These are phyloP conservation scores for Ceyx cyanopectus DNA, from an alignment of 2,113 vertebrate species.

Conservation along the genomic window DNA sequence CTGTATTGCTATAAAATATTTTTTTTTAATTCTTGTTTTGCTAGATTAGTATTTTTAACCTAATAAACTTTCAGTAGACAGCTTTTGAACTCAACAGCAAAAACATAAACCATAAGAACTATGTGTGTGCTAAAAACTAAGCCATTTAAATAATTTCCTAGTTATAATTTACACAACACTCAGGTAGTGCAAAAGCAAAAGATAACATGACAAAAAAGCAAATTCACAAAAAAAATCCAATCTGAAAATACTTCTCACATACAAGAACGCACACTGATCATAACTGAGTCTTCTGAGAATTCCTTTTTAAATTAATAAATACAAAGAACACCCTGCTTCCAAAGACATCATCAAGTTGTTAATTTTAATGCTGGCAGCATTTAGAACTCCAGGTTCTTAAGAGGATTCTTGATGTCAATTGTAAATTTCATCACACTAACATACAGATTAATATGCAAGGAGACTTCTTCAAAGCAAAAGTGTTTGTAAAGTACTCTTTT, in stretches of 20 bases:
- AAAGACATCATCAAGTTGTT: not conserved
- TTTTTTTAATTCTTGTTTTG: not conserved
- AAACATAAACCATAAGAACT: not conserved
- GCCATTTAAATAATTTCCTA: not conserved
- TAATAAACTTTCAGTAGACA: not conserved
- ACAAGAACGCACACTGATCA: not conserved
- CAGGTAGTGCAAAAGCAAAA: not conserved
- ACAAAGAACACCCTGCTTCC: not conserved
- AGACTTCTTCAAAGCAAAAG: not conserved
- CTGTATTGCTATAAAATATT: not conserved
- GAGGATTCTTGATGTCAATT: not conserved
- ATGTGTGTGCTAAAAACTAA: not conserved
- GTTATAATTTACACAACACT: not conserved
- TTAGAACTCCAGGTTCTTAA: not conserved
- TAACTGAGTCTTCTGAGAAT: not conserved
- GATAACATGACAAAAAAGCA: not conserved
- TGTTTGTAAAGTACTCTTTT: not conserved
- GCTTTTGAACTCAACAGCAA: not conserved
- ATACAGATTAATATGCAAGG: not conserved
- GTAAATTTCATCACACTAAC: not conserved
- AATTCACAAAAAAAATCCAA: not conserved
- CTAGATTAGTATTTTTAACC: not conserved
- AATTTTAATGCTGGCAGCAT: not conserved
- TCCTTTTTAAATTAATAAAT: not conserved
- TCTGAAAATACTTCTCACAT: not conserved